Evolutionary conservation across 2,888 invertebrate genomes (phyloP).

Genomic region (Gortyna flavago): DNA sequence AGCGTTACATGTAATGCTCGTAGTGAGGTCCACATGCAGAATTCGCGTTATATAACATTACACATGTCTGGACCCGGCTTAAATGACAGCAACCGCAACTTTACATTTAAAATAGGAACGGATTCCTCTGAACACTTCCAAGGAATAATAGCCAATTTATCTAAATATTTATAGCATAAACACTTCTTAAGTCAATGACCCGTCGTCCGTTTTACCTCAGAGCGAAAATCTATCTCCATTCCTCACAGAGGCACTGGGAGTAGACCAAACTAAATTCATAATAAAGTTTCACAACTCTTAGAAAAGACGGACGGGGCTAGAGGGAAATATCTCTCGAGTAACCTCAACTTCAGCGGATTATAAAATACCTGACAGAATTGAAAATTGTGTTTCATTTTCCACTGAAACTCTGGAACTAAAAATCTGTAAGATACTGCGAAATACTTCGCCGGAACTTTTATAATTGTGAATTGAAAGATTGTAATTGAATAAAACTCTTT

Average conservation of each 20-base stretch:
- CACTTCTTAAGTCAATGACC: slow-evolving; percentile 4
- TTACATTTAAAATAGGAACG: not conserved
- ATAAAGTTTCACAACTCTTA: slow-evolving; percentile 66
- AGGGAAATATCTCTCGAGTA: slow-evolving; percentile 64
- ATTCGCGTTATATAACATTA: too few relatives aligned
- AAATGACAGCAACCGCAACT: not conserved
- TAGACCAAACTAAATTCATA: slow-evolving; percentile 70
- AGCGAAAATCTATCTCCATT: slow-evolving; percentile 18
- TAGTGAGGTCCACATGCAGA: too few relatives aligned
- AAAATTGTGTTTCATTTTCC: slow-evolving; percentile 57
- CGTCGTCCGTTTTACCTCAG: slow-evolving; percentile 19
- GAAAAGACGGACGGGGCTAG: slow-evolving; percentile 66
- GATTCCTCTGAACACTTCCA: not conserved
- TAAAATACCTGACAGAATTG: slow-evolving; percentile 61
- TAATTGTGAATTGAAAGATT: slow-evolving; percentile 30
- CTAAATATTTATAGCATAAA: not conserved
- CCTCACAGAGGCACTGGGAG: slow-evolving; percentile 48
- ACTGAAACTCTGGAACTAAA: slow-evolving; percentile 34
- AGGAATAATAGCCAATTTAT: not conserved
- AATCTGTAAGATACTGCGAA: slow-evolving; percentile 46
- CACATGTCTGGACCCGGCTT: too few relatives aligned
- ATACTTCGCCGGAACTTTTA: slow-evolving; percentile 15
- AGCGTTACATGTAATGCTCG: too few relatives aligned
- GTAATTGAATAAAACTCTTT: slow-evolving; percentile 41
- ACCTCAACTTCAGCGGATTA: slow-evolving; percentile 59